Base-by-base conservation (phyloP, 2,113 vertebrate species). In the Triplophysa dalaica region DNA sequence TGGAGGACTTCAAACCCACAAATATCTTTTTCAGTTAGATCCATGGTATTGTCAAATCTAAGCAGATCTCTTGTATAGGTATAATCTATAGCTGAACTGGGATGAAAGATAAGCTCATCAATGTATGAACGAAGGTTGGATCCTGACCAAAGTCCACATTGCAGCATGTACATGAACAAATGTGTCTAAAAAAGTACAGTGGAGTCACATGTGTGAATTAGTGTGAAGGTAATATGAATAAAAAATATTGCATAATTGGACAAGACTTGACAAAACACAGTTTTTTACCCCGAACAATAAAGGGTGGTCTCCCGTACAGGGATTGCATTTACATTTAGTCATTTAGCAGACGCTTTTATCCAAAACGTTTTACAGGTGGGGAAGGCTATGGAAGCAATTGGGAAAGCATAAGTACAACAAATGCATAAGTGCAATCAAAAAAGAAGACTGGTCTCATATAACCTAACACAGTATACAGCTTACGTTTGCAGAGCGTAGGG, bases 111-210 rank as follows among this genome's bases (percentile, higher is more conserved):
- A 56, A 81, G 81, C 22, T 84, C 70, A 77, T 68, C 77, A 65
- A 2, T 70, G 62, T 11, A 54, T 41, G 79, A 81, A 21, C 86
- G 85, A 88, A 86, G 85, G 79, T 84, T 81, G 58, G 12, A 80
- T 81, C 17, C 45, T 8, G 72, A 24, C 70, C 81, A 84, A 85
- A 78, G 85, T 88, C 77, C 81, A 77, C 50, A 52, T 58, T 16
- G 22, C 19, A 67, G 45, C 50, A 45, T 67, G 17, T 82, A 19
- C 61, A 43, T 61, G 13, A 65, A 56, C 69, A 14, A 50, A 22
- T 66, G 5, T 76, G 24, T 54, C 33, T 75, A 17, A 33, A 11
- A 24, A 33, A n/a, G 60, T n/a, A 54, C 13, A 16, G 11, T 3
- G 9, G 22, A 43, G 66, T 50, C 1, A 11, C 6, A 2, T 77